phyloP scores from a whole-genome alignment of 2,888 invertebrate genomes.

The Melanostoma scalare region DNA sequence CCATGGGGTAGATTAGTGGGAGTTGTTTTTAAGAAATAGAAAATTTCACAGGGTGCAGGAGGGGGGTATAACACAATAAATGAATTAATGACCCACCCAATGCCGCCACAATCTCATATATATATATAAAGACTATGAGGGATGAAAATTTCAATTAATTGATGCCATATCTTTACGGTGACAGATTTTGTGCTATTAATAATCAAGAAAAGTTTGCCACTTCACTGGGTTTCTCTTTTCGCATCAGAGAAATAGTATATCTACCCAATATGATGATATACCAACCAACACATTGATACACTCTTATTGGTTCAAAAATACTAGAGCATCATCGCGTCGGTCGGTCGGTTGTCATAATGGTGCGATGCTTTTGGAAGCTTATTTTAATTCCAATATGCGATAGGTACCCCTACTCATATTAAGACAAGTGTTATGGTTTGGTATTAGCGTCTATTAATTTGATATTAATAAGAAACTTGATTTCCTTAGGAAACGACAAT shows the following conservation, averaged over 20 bases:
- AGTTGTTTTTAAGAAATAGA: conserved; percentile 65
- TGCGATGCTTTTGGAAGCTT: not conserved
- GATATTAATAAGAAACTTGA: conserved; percentile 2
- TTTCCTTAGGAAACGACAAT: conserved; percentile 1
- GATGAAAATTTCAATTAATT: conserved; percentile 75
- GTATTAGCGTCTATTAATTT: conserved; percentile 28
- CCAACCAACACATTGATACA: conserved; percentile 30
- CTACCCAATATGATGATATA: conserved; percentile 8
- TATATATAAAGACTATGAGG: conserved; percentile 50
- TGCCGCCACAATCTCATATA: conserved; percentile 60
- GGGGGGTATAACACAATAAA: conserved; percentile 66
- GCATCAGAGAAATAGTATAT: conserved; percentile 41
- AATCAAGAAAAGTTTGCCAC: conserved; percentile 68
- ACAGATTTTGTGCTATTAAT: conserved; percentile 75
- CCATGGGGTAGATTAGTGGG: conserved; percentile 62
- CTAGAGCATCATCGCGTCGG: not conserved
- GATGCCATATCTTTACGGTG: conserved; percentile 75
- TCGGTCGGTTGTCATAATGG: too few relatives aligned
- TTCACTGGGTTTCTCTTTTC: conserved; percentile 61
- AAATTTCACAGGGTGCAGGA: conserved; percentile 50
- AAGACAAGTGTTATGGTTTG: conserved; percentile 14
- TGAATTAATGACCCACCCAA: conserved; percentile 73
- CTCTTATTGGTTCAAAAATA: not conserved
- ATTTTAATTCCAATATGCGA: conserved; percentile 10
- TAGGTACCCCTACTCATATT: not conserved